Percentiles rank a stretch among this genome's conserved stretches.
These are phyloP conservation scores for Thaumetopoea pityocampa DNA, from an alignment of 1,140 invertebrate species.

Conservation along the genomic window DNA sequence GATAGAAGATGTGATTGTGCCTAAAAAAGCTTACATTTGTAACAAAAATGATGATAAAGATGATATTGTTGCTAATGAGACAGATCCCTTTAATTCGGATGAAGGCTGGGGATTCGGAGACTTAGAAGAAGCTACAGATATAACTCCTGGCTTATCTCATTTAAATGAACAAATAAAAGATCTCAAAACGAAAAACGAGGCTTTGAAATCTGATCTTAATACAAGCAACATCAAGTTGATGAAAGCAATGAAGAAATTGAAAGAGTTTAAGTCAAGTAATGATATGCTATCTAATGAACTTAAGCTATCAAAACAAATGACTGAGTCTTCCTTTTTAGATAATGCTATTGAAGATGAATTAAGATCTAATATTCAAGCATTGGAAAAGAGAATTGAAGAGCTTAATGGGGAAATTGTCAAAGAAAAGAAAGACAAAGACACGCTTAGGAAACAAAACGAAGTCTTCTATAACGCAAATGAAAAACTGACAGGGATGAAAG, in stretches of 20 bases:
- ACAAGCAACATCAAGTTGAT: slow-evolving; percentile 79
- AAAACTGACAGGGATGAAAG: slow-evolving; percentile 85
- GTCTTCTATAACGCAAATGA: slow-evolving; percentile 87
- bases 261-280: slow-evolving; percentile 82
- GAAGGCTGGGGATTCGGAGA: slow-evolving; percentile 65
- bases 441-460: slow-evolving; percentile 82
- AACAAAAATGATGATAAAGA: slow-evolving; percentile 42
- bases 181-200: slow-evolving; percentile 51
- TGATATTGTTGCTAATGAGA: slow-evolving; percentile 18
- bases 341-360: slow-evolving; percentile 86
- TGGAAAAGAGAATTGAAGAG: slow-evolving; percentile 81
- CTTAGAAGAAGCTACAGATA: slow-evolving; percentile 35
- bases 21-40: slow-evolving; percentile 76
- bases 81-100: slow-evolving; percentile 65
- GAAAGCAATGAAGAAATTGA: slow-evolving; percentile 85
- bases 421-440: slow-evolving; percentile 80
- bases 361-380: slow-evolving; percentile 78
- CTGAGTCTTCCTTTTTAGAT: slow-evolving; percentile 80
- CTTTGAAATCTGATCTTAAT: slow-evolving; percentile 76
- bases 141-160: slow-evolving; percentile 45
- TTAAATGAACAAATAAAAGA: slow-evolving; percentile 47
- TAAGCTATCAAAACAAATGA: slow-evolving; percentile 73
- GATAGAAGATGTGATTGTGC: slow-evolving; percentile 51
- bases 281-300: slow-evolving; percentile 78
- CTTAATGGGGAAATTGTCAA: slow-evolving; percentile 76